These are phyloP conservation scores for Dicrurus megarhynchus DNA, from an alignment of 2,113 vertebrate genomes.

Conservation along the genomic window DNA sequence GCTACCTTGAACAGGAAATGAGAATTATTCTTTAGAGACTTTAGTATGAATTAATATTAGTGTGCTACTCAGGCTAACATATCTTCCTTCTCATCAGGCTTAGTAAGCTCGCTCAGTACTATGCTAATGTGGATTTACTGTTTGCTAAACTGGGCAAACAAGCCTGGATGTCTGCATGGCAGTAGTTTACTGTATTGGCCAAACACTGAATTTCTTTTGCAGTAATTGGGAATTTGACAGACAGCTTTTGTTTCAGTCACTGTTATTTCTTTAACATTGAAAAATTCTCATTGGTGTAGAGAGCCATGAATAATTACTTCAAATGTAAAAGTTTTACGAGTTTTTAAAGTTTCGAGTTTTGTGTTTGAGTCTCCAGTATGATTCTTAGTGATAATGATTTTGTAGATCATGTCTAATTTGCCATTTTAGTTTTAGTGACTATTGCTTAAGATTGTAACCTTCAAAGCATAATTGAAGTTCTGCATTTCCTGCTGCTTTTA, in stretches of 20 bases:
- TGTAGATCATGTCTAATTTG: background rate
- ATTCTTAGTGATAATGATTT: background rate
- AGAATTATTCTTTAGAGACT: background rate
- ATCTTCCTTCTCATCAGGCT: background rate
- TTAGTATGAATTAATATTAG: background rate
- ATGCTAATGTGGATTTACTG: background rate
- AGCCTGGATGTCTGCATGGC: background rate
- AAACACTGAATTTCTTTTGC: background rate
- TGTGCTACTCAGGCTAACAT: background rate
- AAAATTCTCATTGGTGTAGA: background rate
- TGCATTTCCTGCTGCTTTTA: conserved; percentile 8
- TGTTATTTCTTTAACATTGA: background rate
- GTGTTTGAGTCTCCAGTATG: background rate
- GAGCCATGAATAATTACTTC: background rate
- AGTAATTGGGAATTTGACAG: conserved; percentile 30
- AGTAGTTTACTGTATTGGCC: background rate
- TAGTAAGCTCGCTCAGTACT: background rate
- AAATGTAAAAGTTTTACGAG: background rate
- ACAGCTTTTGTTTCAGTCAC: background rate
- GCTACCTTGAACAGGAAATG: background rate
- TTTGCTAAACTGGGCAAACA: conserved; percentile 2
- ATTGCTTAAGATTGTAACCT: background rate
- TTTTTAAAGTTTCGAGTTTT: background rate
- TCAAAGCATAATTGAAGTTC: background rate
- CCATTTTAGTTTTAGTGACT: background rate